Evolutionary conservation across 2,888 invertebrate genomes (phyloP).

Genomic region (Eutolmus rufibarbis): DNA sequence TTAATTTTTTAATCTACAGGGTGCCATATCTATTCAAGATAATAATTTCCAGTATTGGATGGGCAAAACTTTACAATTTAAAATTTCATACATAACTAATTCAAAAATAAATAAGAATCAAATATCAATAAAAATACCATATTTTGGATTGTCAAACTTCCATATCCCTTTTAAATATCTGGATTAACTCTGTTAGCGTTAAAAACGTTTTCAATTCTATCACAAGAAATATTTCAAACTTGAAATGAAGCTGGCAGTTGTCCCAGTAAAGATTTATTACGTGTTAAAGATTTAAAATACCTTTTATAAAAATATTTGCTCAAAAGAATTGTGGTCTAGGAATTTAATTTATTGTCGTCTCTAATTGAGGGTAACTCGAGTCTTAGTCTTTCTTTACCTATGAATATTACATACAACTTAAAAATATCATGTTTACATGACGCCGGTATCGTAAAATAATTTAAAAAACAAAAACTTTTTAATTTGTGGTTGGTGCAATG

Average conservation of each 20-base stretch:
- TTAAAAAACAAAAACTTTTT: not conserved
- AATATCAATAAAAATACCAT: too few relatives aligned
- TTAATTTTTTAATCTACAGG: not conserved
- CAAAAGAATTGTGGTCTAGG: not conserved
- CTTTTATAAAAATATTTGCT: not conserved
- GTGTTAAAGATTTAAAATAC: not conserved
- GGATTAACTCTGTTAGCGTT: too few relatives aligned
- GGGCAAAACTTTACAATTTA: too few relatives aligned
- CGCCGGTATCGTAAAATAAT: too few relatives aligned
- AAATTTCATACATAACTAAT: too few relatives aligned
- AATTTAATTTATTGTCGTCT: not conserved
- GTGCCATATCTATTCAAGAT: too few relatives aligned
- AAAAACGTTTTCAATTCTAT: too few relatives aligned
- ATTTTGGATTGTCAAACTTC: too few relatives aligned
- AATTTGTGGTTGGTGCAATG: not conserved
- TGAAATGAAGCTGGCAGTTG: not conserved
- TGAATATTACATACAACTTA: not conserved
- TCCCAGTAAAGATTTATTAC: not conserved
- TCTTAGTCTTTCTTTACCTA: not conserved
- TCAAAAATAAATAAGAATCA: too few relatives aligned
- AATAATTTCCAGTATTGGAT: too few relatives aligned
- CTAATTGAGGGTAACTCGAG: too few relatives aligned
- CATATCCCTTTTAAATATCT: too few relatives aligned
- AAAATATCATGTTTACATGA: not conserved
- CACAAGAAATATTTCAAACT: not conserved